phyloP scores from a whole-genome alignment of 2,888 invertebrate species.

The Campoplex nolae region DNA sequence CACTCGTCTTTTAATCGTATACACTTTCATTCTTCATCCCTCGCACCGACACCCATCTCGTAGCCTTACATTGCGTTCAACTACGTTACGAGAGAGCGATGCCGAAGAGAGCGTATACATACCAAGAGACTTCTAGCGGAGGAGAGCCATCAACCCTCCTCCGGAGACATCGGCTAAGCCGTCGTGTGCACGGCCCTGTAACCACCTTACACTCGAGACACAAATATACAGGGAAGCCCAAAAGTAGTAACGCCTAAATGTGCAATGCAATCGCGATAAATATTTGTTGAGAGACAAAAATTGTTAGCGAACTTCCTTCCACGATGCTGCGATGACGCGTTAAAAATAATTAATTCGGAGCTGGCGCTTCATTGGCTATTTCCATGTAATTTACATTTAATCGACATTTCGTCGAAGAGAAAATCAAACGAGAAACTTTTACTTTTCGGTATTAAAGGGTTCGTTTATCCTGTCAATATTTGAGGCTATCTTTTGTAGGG shows the following conservation, averaged over 20 bases:
- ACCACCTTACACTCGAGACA: constrained; percentile 51
- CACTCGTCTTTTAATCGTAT: constrained; percentile 51
- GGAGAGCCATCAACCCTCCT: constrained; percentile 55
- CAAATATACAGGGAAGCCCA: constrained; percentile 14
- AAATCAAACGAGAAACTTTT: not conserved
- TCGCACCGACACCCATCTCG: constrained; percentile 39
- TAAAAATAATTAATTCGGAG: not conserved
- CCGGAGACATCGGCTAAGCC: constrained; percentile 71
- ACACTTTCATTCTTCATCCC: constrained; percentile 48
- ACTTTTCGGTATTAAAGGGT: not conserved
- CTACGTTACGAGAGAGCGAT: constrained; percentile 53
- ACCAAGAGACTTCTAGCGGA: constrained; percentile 29
- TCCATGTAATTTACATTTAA: not conserved
- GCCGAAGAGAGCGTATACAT: constrained; percentile 47
- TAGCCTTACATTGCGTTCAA: constrained; percentile 35
- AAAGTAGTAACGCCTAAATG: not conserved
- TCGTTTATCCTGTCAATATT: not conserved
- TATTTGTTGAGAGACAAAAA: not conserved
- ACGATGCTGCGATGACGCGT: not conserved
- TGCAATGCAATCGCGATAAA: not conserved
- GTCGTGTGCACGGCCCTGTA: constrained; percentile 62
- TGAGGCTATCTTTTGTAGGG: not conserved
- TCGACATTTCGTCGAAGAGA: not conserved
- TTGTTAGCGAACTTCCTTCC: not conserved
- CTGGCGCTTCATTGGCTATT: not conserved